These are phyloP conservation scores for Stegastes partitus DNA, from an alignment of 2,113 vertebrate genomes.

Conservation along the genomic window DNA sequence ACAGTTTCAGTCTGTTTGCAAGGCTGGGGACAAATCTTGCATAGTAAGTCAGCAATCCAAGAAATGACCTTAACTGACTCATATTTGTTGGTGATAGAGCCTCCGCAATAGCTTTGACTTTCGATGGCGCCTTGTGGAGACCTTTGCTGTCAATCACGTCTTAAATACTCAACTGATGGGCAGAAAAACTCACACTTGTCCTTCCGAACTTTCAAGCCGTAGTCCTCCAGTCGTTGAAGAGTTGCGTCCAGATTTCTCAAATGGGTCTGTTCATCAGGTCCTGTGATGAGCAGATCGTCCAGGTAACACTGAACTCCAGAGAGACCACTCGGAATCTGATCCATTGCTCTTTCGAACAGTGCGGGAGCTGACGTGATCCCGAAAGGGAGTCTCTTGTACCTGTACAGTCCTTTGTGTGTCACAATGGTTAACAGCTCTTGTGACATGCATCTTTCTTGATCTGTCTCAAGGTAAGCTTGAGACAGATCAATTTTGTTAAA, in stretches of 20 bases:
- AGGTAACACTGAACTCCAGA: conserved; percentile 7
- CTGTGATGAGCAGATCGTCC: conserved; percentile 20
- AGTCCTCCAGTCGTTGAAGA: conserved; percentile 2
- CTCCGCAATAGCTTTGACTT: conserved; percentile 16
- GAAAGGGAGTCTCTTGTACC: conserved; percentile 1
- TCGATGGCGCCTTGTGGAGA: conserved; percentile 33
- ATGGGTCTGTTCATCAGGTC: neutral
- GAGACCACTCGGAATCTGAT: conserved; percentile 15
- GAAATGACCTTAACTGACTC: conserved; percentile 17
- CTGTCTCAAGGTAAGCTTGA: conserved; percentile 13
- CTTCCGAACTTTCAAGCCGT: neutral
- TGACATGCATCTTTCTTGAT: conserved; percentile 8
- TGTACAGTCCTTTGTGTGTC: conserved; percentile 36
- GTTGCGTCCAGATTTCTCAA: conserved; percentile 10
- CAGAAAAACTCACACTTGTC: conserved; percentile 27
- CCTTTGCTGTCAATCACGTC: neutral
- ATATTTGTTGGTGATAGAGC: neutral
- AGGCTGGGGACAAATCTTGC: neutral
- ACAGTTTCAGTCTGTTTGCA: neutral
- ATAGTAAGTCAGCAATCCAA: conserved; percentile 30
- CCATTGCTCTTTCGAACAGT: conserved; percentile 26
- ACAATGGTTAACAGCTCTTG: conserved; percentile 26
- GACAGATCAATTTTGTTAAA: neutral
- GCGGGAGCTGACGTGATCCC: conserved; percentile 4
- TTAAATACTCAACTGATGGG: conserved; percentile 15